A percentile compares a stretch with the other conserved stretches of the same genome.
These are phyloP conservation scores for Barnardius zonarius DNA, from an alignment of 2,113 vertebrate species.

Conservation along the genomic window DNA sequence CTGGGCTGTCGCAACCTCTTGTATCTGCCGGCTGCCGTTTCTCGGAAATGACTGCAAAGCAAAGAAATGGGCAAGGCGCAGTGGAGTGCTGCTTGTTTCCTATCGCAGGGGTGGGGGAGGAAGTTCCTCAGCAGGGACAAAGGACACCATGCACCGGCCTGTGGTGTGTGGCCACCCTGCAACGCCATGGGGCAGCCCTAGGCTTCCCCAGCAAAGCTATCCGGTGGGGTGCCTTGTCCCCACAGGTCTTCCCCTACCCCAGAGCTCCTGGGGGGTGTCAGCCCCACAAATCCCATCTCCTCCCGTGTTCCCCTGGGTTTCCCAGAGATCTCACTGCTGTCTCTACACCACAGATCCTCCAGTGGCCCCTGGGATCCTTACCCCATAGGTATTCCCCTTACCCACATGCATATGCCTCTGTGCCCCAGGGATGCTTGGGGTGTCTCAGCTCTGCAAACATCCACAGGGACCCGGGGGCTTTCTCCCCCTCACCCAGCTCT, in stretches of 20 bases:
- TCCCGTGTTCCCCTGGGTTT: no score
- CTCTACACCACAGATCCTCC: background rate
- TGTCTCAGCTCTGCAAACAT: background rate
- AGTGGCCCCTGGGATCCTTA: background rate
- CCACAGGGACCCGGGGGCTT: background rate
- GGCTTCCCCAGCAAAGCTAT: no score
- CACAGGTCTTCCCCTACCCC: no score
- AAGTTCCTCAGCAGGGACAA: background rate
- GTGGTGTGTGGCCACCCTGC: background rate
- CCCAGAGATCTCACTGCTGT: background rate
- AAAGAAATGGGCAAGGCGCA: background rate
- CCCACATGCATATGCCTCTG: background rate
- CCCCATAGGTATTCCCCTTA: background rate
- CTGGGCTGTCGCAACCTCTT: background rate
- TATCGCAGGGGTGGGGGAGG: rapidly evolving
- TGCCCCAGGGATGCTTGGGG: background rate
- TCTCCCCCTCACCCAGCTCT: background rate
- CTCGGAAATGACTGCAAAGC: background rate
- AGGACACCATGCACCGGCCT: background rate
- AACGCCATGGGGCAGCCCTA: background rate
- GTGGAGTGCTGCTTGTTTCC: rapidly evolving
- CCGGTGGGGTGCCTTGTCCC: background rate
- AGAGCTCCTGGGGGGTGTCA: no score
- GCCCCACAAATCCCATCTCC: no score
- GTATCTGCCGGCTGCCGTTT: background rate